Percentiles rank a stretch among this genome's conserved stretches.
These are phyloP conservation scores for Ascidia mentula DNA, from an alignment of 23 tunicate species.

Conservation along the genomic window DNA sequence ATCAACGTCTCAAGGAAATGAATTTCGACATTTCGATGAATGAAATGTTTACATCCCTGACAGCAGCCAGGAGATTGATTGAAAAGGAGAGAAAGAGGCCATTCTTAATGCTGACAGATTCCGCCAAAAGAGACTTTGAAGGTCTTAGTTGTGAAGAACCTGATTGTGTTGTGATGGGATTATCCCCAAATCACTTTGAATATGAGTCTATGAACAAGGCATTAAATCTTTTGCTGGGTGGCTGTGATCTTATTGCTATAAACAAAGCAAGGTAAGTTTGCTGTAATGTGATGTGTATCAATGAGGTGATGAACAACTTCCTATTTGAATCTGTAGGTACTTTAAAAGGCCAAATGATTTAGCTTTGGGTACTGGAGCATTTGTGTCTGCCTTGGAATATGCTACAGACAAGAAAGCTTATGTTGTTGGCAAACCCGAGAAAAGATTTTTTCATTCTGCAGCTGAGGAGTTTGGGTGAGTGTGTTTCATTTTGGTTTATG, in stretches of 20 bases:
- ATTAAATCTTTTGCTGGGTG: conserved; percentile 41
- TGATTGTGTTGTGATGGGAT: conserved; percentile 71
- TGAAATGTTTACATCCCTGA: conserved; percentile 69
- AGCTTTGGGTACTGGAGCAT: conserved; percentile 68
- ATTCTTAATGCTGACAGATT: conserved; percentile 60
- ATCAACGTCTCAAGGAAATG: conserved; percentile 28
- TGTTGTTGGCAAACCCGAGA: conserved; percentile 78
- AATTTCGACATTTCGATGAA: conserved; percentile 35
- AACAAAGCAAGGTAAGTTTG: conserved; percentile 78
- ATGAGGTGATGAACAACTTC: no score
- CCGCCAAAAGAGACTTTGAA: conserved; percentile 69
- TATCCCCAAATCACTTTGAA: conserved; percentile 57
- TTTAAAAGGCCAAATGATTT: conserved; percentile 45
- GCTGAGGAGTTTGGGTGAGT: conserved; percentile 38
- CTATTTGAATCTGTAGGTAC: no score
- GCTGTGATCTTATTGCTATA: conserved; percentile 71
- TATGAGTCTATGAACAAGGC: conserved; percentile 64
- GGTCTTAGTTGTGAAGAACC: conserved; percentile 49
- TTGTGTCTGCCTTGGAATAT: conserved; percentile 82
- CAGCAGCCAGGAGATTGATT: conserved; percentile 38
- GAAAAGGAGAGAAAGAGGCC: conserved; percentile 23
- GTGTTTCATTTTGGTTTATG: no score
- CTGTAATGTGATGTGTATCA: no score
- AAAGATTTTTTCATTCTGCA: conserved; percentile 62
- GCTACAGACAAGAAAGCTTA: conserved; percentile 42